Evolutionary conservation across 2,888 invertebrate genomes (phyloP), one percentile per base, ranked within the genome.

Genomic region (Vannuccia rotundouncinata): DNA sequence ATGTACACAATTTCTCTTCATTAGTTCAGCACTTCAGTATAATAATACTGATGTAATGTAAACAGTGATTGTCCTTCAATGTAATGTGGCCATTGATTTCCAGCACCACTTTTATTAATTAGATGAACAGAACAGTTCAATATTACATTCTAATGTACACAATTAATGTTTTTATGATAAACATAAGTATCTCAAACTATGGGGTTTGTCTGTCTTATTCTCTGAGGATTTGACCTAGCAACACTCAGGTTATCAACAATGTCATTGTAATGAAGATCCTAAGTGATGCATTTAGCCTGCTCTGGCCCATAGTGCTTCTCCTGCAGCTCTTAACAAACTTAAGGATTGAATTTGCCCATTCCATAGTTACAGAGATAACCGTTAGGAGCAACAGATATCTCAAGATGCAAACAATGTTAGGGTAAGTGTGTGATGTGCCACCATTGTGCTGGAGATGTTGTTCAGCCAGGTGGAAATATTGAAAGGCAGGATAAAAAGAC

Each of bases 311-410:
- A 66, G 66, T 66, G 66, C 66, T 22, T 66, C 66, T 66, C 25
- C 66, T 66, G 66, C 66, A 66, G 66, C 66, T 66, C 66, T 66
- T 66, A 66, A 66, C 66, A 66, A 66, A 66, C 66, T 66, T 66
- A 66, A 66, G 66, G 17, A 17, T 66, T 17, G 66, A 66, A 66
- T 66, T 66, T 66, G 66, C 66, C 25, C 66, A 27, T 66, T 66
- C 66, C 5, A 66, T 27, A 66, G 66, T 66, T n/a, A 2, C 10
- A 66, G 66, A n/a, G 66, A 27, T 66, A 27, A 66, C 22, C 22
- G 66, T 17, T 66, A 66, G 66, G 25, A 66, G 22, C 13, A 66
- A 27, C 2, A 66, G 66, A 22, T 66, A 66, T 27, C 66, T 66
- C 66, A 66, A 66, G 66, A 66, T 66, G 66, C 22, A 66, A 66